Conservation (phyloP, 2,888 invertebrate genomes). For the Orchesella flavescens region DNA sequence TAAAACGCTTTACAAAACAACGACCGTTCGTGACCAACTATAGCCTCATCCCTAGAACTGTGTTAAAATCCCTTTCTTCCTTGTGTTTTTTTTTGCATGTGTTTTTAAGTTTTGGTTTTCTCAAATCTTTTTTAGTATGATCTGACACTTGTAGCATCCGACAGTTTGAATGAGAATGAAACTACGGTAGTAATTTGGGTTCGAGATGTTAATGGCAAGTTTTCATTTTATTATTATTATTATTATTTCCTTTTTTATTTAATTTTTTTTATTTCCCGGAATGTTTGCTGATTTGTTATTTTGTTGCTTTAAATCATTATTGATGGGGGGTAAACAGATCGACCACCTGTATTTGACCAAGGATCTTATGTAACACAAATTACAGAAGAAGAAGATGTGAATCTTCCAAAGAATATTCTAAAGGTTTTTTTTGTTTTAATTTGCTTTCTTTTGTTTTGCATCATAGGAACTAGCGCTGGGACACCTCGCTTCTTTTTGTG, state of each 20-base stretch:
- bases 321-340: constrained; percentile 85
- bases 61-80: too few relatives aligned
- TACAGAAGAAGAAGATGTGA: constrained; percentile 83
- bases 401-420: constrained; percentile 91
- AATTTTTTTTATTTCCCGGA: constrained; percentile 30
- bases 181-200: constrained; percentile 88
- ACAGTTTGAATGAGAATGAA: constrained; percentile 91
- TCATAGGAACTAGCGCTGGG: neutral
- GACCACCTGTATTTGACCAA: constrained; percentile 86
- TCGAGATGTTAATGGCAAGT: constrained; percentile 69
- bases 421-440: constrained; percentile 78
- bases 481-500: too few relatives aligned
- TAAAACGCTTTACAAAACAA: too few relatives aligned
- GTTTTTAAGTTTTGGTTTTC: constrained; percentile 55
- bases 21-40: too few relatives aligned
- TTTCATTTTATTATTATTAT: constrained; percentile 12
- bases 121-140: constrained; percentile 76
- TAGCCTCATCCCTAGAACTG: too few relatives aligned
- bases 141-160: constrained; percentile 91
- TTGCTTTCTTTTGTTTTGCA: constrained; percentile 24
- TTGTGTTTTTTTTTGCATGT: neutral
- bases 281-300: constrained; percentile 31
- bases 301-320: neutral
- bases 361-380: constrained; percentile 83
- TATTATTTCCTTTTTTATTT: constrained; percentile 21